phyloP scores from a whole-genome alignment of 2,888 invertebrate genomes.

The Limnephilus lunatus region DNA sequence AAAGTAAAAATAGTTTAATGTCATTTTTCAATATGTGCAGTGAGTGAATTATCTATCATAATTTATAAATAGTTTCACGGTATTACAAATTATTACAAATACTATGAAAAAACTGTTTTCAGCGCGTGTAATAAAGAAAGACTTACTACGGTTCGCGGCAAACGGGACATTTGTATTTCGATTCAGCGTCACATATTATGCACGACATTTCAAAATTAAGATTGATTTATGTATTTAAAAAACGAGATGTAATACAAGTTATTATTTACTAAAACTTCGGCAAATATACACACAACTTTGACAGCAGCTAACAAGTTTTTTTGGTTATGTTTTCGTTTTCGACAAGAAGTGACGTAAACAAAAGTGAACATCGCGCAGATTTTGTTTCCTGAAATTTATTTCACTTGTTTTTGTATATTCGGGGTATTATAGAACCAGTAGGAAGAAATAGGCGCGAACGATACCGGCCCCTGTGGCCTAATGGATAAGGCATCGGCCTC shows the following conservation, averaged over 20 bases:
- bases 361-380: neutral
- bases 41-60: neutral
- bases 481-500: conserved; percentile 88
- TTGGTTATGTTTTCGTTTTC: neutral
- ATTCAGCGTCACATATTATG: conserved; percentile 62
- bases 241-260: neutral
- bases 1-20: no score
- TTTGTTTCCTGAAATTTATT: neutral
- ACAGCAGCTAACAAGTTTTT: neutral
- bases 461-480: conserved; percentile 83
- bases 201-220: conserved; percentile 47
- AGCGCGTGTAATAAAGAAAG: neutral
- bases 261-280: neutral
- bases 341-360: neutral
- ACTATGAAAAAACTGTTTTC: neutral
- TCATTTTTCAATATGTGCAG: no score
- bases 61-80: neutral
- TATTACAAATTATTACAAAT: neutral
- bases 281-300: neutral
- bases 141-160: conserved; percentile 79
- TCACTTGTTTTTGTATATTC: neutral
- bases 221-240: neutral
- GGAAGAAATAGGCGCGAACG: neutral
- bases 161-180: conserved; percentile 78
- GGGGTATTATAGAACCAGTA: neutral